Conservation (phyloP, 2,888 invertebrate genomes). For the Acanthacorydalis orientalis region DNA sequence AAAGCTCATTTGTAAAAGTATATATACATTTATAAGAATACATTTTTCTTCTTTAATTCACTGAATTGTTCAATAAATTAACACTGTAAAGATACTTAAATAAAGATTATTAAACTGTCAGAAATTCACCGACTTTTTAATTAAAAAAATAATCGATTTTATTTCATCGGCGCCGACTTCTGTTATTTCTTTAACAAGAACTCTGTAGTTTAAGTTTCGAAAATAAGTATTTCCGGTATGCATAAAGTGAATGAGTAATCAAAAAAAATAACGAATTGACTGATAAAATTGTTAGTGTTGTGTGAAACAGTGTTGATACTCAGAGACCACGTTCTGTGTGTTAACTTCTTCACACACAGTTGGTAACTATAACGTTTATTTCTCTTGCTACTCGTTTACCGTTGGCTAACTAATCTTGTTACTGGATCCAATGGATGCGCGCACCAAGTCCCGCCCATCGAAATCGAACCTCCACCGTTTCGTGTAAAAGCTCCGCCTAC, state of each 20-base stretch:
- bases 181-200: too few species aligned
- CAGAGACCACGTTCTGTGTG: neutral
- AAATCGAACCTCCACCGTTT: neutral
- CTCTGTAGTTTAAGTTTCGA: too few species aligned
- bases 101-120: too few species aligned
- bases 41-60: neutral
- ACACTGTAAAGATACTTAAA: too few species aligned
- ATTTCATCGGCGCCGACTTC: too few species aligned
- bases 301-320: too few species aligned
- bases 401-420: slow-evolving; percentile 1
- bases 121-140: too few species aligned
- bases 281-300: too few species aligned
- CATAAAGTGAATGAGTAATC: too few species aligned
- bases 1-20: neutral
- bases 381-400: neutral
- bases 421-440: slow-evolving; percentile 1
- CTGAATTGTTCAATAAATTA: neutral
- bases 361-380: neutral
- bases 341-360: neutral
- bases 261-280: too few species aligned
- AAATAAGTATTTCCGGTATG: too few species aligned
- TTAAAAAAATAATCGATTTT: too few species aligned
- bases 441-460: neutral
- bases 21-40: neutral
- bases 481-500: neutral